A percentile compares a stretch with the other conserved stretches of the same genome.
These are phyloP conservation scores for Ostrea edulis DNA, from an alignment of 1,140 invertebrate species.

Conservation along the genomic window DNA sequence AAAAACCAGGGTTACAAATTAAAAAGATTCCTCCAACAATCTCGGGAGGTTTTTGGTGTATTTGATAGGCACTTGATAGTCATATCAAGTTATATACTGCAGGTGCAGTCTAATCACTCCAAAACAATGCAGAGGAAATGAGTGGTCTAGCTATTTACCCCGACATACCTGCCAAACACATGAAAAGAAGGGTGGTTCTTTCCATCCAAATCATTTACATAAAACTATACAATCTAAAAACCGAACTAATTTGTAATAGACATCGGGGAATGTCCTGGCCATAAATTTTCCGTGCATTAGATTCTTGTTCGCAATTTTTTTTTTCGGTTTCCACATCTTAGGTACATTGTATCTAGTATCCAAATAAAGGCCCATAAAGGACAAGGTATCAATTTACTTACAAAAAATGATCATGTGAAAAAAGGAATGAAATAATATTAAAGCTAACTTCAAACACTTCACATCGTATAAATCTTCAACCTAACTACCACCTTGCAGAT, in stretches of 20 bases:
- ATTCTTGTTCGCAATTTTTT: background rate
- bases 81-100: slow-evolving; percentile 21
- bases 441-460: slow-evolving; percentile 17
- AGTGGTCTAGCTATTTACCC: slow-evolving; percentile 27
- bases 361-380: background rate
- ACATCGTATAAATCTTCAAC: background rate
- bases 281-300: slow-evolving; percentile 1
- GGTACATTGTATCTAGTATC: background rate
- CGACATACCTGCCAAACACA: slow-evolving; percentile 12
- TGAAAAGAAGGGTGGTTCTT: background rate
- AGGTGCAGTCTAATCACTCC: slow-evolving; percentile 32
- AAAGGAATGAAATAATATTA: slow-evolving; percentile 34
- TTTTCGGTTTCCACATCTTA: background rate
- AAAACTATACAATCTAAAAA: slow-evolving; percentile 22
- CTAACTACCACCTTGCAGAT: slow-evolving; percentile 17
- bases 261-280: background rate
- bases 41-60: slow-evolving; percentile 17
- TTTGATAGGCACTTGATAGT: slow-evolving; percentile 36
- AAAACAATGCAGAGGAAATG: slow-evolving; percentile 37
- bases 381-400: slow-evolving; percentile 33
- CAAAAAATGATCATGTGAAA: slow-evolving; percentile 11
- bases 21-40: slow-evolving; percentile 18
- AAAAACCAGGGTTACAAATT: slow-evolving; percentile 23
- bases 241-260: background rate
- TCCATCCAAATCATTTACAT: slow-evolving; percentile 14